Base-by-base conservation (phyloP, 2,888 invertebrate species). In the Drosophila algonquin region DNA sequence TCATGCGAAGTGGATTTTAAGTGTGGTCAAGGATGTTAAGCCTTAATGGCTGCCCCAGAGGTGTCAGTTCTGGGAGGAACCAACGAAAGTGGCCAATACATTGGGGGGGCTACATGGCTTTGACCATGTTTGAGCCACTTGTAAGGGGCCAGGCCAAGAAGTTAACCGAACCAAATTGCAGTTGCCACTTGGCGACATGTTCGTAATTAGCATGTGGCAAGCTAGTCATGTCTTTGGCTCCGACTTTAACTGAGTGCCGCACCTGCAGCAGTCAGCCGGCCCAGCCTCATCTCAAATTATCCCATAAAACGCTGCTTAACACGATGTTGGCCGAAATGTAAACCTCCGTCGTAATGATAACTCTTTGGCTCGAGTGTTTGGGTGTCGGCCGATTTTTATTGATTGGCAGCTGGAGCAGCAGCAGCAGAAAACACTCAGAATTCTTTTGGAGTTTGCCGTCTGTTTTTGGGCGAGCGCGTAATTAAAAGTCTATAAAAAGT, bases 251-350 rank as follows among this genome's bases (percentile, higher is more conserved):
- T 47, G 58, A 76, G 76, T 79, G 80, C 74, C 62, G 50, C 80
- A 55, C 55, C 46, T 40, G 27, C 18, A 10, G 21, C 35, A 24
- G 56, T 18, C 24, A 12, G 35, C 35, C 0, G 35, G 40, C 14
- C 40, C 40, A 35, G 68, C 82, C 69, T 63, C 81, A 81, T 77
- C 81, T 75, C 68, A 54, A 76, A 71, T 71, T 83, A 82, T 80
- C 79, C 80, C 84, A 80, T 86, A 88, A 86, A 85, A 89, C 73
- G 84, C 70, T 80, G 79, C 76, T 81, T 83, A 80, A 78, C 84
- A 81, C 77, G 77, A 80, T 69, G 80, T 67, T 55, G 64, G 61
- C 73, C 53, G 56, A 61, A 63, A 69, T 45, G 53, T 69, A 51
- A 64, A 61, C 55, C 75, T 48, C 67, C 54, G 27, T 46, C 52